phyloP scores from a whole-genome alignment of 1,140 invertebrate genomes.

The Drosophila kepulauana region DNA sequence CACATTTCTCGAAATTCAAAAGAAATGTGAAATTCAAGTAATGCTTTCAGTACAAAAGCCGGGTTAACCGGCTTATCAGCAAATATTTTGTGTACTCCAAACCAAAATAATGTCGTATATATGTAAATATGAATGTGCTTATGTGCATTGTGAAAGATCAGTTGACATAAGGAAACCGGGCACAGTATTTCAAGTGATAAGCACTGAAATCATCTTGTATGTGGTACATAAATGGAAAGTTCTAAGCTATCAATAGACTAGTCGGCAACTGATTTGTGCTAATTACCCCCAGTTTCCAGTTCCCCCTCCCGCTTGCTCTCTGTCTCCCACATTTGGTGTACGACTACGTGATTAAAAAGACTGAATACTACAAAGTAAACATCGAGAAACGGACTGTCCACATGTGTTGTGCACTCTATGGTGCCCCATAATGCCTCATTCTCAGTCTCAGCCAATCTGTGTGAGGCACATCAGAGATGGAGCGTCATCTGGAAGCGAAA shows the following conservation, averaged over 20 bases:
- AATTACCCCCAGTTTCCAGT: conserved; percentile 50
- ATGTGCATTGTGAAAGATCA: conserved; percentile 22
- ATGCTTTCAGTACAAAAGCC: conserved; percentile 40
- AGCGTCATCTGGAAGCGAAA: conserved; percentile 47
- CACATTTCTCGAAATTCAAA: conserved; percentile 56
- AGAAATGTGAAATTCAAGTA: conserved; percentile 39
- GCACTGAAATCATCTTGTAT: conserved; percentile 22
- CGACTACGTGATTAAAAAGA: conserved; percentile 63
- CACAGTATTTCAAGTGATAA: conserved; percentile 53
- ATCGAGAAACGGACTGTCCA: conserved; percentile 20
- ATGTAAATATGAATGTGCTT: not conserved
- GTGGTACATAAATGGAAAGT: conserved; percentile 51
- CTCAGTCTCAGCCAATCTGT: conserved; percentile 60
- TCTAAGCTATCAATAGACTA: conserved; percentile 56
- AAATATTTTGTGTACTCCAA: conserved; percentile 28
- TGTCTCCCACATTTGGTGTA: not conserved
- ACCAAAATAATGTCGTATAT: not conserved
- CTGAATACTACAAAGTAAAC: conserved; percentile 26
- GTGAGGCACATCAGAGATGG: conserved; percentile 60
- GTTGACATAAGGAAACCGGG: conserved; percentile 51
- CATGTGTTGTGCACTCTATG: conserved; percentile 65
- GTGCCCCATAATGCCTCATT: conserved; percentile 38
- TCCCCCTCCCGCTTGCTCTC: conserved; percentile 5
- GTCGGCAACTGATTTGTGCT: conserved; percentile 58
- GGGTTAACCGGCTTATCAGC: conserved; percentile 69